A percentile compares a stretch with the other conserved stretches of the same genome.
Conservation (phyloP, 2,797 vertebrate genomes). For the Sylvilagus floridanus region DNA sequence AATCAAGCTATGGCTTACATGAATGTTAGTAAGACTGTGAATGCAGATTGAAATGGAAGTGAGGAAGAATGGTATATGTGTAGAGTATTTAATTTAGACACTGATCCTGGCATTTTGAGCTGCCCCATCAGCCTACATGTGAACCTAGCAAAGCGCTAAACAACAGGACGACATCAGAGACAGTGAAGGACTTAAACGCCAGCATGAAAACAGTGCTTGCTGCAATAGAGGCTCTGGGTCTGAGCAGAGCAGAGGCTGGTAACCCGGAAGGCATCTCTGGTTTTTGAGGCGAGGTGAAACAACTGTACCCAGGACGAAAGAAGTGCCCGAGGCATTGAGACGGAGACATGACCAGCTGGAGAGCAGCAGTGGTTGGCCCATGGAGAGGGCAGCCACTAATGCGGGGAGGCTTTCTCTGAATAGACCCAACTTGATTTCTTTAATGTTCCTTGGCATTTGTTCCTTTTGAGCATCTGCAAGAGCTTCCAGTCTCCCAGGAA, state of each 20-base stretch:
- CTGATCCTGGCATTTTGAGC: neutral
- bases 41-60: neutral
- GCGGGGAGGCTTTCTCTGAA: neutral
- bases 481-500: neutral
- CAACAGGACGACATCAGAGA: neutral
- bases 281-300: slow-evolving; percentile 23
- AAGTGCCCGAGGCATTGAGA: neutral
- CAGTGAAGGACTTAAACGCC: neutral
- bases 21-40: neutral
- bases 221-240: neutral
- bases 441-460: neutral
- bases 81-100: neutral
- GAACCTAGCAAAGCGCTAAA: neutral
- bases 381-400: neutral
- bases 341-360: neutral
- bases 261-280: neutral
- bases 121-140: neutral
- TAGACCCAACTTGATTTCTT: slow-evolving; percentile 12
- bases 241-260: neutral
- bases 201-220: neutral
- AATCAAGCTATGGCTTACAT: neutral
- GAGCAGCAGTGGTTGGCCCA: neutral
- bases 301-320: neutral
- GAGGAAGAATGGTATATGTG: neutral
- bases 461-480: slow-evolving; percentile 38